Evolutionary conservation across 35 echinoderm and acorn worm genomes (phyloP).

Genomic region (Chiridota heheva): DNA sequence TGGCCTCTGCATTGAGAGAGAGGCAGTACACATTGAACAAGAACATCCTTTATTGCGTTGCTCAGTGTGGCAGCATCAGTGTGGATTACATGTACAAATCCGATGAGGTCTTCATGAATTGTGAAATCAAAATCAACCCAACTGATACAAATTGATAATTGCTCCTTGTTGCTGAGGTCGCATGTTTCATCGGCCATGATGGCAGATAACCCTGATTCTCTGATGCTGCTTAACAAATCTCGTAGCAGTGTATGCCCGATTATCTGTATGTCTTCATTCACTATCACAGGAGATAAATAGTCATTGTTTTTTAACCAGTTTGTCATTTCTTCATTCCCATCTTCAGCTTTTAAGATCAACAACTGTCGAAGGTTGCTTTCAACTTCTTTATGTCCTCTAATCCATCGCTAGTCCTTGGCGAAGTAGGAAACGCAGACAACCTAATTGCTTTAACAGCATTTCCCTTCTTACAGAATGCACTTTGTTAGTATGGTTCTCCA

Average conservation of each 20-base stretch:
- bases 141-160: conserved; percentile 24
- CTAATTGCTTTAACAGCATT: neutral
- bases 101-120: conserved; percentile 40
- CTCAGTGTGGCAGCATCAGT: conserved; percentile 13
- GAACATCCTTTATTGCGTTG: conserved; percentile 31
- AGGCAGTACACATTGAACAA: conserved; percentile 25
- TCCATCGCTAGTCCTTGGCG: conserved; percentile 21
- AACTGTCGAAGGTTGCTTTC: conserved; percentile 19
- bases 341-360: neutral
- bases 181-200: conserved; percentile 37
- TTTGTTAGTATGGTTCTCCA: neutral
- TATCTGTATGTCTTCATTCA: conserved; percentile 17
- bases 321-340: neutral
- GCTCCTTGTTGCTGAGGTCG: conserved; percentile 25
- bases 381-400: conserved; percentile 9
- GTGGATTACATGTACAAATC: conserved; percentile 11
- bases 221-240: neutral
- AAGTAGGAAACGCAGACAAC: conserved; percentile 3
- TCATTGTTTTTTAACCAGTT: conserved; percentile 7
- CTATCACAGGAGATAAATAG: conserved; percentile 20
- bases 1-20: conserved; percentile 37
- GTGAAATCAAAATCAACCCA: conserved; percentile 27
- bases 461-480: neutral
- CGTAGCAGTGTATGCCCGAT: conserved; percentile 19
- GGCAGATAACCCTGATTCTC: neutral